A percentile compares a stretch with the other conserved stretches of the same genome.
Conservation (phyloP, 2,797 vertebrate species). For the Chelon auratus region DNA sequence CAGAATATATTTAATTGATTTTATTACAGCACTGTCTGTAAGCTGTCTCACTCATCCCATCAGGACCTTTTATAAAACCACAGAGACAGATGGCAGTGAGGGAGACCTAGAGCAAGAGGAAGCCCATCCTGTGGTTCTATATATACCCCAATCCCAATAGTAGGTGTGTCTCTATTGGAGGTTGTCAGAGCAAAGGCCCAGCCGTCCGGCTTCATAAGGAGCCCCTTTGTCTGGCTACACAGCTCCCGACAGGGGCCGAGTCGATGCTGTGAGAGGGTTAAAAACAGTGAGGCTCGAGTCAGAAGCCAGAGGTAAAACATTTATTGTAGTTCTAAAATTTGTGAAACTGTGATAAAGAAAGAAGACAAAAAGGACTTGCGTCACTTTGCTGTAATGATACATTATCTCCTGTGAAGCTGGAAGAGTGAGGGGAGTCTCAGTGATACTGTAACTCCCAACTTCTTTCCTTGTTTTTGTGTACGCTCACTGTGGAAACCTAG, state of each 20-base stretch:
- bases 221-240: constrained; percentile 66
- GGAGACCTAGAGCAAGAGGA: constrained; percentile 55
- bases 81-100: constrained; percentile 56
- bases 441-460: constrained; percentile 36
- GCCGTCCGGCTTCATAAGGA: constrained; percentile 68
- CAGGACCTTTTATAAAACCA: constrained; percentile 49
- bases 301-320: constrained; percentile 41
- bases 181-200: constrained; percentile 62
- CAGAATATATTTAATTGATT: constrained; percentile 23
- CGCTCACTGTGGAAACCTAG: constrained; percentile 52
- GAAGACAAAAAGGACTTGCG: constrained; percentile 14
- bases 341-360: constrained; percentile 32
- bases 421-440: constrained; percentile 33
- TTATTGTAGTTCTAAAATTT: constrained; percentile 9
- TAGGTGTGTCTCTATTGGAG: constrained; percentile 58
- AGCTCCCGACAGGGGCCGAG: constrained; percentile 49
- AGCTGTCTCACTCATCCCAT: constrained; percentile 41
- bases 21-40: constrained; percentile 24
- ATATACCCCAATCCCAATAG: constrained; percentile 73
- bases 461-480: constrained; percentile 56
- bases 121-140: constrained; percentile 76
- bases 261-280: constrained; percentile 29
- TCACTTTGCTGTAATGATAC: constrained; percentile 64
- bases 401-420: constrained; percentile 38
- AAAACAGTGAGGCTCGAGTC: constrained; percentile 6